Base-by-base conservation (phyloP, 1,140 invertebrate genomes). In the Harpegnathos saltator region DNA sequence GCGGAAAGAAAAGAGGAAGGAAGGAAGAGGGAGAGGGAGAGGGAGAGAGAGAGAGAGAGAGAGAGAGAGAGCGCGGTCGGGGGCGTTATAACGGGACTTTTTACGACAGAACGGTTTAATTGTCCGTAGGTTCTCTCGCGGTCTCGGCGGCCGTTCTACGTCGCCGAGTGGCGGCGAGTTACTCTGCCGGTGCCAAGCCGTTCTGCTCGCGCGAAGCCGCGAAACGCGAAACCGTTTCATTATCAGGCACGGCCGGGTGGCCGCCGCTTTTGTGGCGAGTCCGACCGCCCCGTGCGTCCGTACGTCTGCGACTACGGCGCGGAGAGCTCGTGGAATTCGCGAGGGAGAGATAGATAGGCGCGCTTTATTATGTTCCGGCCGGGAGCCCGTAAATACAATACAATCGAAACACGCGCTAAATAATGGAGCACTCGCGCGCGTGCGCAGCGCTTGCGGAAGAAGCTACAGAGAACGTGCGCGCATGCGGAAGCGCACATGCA, bases 91-190 rank as follows among this genome's bases (percentile, higher is more conserved):
- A 89, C 87, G 86, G 83, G 83, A 89, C 74, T 88, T 89, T 80
- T 89, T 89, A 89, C 87, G 85, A 89, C 75, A 81, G 78, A 72
- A 89, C 85, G 74, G 85, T 86, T 89, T 89, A 89, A 89, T 89
- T 89, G 87, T 89, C 82, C 87, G 83, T 88, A 78, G 75, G 69
- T 19, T 78, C 54, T 82, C 82, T 78, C 83, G 83, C 71, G 85
- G 85, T 88, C 75, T 58, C 83, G 83, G 83, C 86, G 75, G 71
- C 75, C 74, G 83, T 88, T 88, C 82, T 83, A 82, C 63, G 71
- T 87, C 69, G 75, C 74, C 48, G 75, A 86, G 52, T 77, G 83
- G 62, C 48, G 73, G 12, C 0, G 71, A 80, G 68, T 68, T 68
- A 72, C 73, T 72, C 65, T n/a, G n/a, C 84, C 50, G 9, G 74